These are phyloP conservation scores for Margarornis squamiger DNA, from an alignment of 2,797 vertebrate genomes.

Conservation along the genomic window DNA sequence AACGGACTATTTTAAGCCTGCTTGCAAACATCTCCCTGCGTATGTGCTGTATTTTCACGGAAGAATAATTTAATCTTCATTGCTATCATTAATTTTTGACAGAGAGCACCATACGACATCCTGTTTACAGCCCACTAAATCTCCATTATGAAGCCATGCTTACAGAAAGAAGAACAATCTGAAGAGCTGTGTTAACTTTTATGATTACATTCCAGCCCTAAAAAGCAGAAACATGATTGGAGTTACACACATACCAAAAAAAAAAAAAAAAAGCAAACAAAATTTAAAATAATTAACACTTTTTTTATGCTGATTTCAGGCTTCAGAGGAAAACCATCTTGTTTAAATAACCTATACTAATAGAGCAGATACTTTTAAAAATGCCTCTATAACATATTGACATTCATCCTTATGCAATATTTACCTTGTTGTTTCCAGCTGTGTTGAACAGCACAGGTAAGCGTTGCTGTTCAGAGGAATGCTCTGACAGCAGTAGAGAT, in stretches of 20 bases:
- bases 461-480: not conserved
- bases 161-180: slow-evolving; percentile 46
- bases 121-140: slow-evolving; percentile 60
- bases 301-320: not conserved
- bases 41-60: slow-evolving; percentile 32
- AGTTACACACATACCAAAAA: not conserved
- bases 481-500: not conserved
- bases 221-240: slow-evolving; percentile 13
- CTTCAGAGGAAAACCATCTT: not conserved
- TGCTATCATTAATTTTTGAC: slow-evolving; percentile 57
- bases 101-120: slow-evolving; percentile 60
- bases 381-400: not conserved
- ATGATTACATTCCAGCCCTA: slow-evolving; percentile 27
- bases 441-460: not conserved
- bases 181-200: slow-evolving; percentile 64
- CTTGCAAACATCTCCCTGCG: not conserved
- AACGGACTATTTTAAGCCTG: slow-evolving; percentile 57
- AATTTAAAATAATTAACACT: not conserved
- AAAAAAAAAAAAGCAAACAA: too few species aligned
- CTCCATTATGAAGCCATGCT: slow-evolving; percentile 32
- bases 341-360: not conserved
- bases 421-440: not conserved
- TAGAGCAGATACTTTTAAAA: not conserved
- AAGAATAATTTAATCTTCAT: slow-evolving; percentile 58
- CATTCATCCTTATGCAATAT: not conserved